Evolutionary conservation across 2,888 invertebrate species (phyloP).

Genomic region (Allygus modestus): DNA sequence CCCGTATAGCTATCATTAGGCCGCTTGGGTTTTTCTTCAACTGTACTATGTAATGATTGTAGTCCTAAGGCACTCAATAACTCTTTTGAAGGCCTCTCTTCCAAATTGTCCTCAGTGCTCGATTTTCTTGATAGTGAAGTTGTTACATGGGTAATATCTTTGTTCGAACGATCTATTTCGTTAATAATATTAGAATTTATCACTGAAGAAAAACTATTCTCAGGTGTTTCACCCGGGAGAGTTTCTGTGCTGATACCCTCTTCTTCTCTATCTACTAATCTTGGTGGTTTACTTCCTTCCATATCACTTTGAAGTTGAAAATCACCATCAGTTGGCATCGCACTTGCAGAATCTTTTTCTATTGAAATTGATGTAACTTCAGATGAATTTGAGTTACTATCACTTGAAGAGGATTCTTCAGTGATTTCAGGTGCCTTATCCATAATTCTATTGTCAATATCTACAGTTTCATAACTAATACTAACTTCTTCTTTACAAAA

Average conservation of each 20-base stretch:
- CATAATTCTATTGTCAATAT: background rate
- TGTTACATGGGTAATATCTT: background rate
- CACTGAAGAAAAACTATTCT: slow-evolving; percentile 17
- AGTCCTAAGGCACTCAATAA: slow-evolving; percentile 85
- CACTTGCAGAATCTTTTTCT: background rate
- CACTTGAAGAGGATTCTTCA: slow-evolving; percentile 58
- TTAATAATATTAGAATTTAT: background rate
- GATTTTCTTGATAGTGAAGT: slow-evolving; percentile 41
- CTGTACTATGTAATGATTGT: slow-evolving; percentile 83
- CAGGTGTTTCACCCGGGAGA: slow-evolving; percentile 25
- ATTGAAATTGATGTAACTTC: background rate
- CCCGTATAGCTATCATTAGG: slow-evolving; percentile 80
- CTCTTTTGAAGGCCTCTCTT: slow-evolving; percentile 84
- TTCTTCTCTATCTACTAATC: background rate
- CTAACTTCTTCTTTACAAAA: background rate
- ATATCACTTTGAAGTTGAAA: background rate
- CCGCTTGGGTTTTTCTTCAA: slow-evolving; percentile 66
- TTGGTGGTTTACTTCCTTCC: background rate
- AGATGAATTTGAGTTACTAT: slow-evolving; percentile 51
- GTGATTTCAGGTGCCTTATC: slow-evolving; percentile 42
- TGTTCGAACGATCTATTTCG: slow-evolving; percentile 13
- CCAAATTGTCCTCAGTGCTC: slow-evolving; percentile 76
- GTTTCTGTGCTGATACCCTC: background rate
- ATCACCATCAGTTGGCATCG: background rate
- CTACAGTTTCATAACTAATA: background rate